Evolutionary conservation across 2,113 vertebrate species (phyloP).

Genomic region (Egretta garzetta): DNA sequence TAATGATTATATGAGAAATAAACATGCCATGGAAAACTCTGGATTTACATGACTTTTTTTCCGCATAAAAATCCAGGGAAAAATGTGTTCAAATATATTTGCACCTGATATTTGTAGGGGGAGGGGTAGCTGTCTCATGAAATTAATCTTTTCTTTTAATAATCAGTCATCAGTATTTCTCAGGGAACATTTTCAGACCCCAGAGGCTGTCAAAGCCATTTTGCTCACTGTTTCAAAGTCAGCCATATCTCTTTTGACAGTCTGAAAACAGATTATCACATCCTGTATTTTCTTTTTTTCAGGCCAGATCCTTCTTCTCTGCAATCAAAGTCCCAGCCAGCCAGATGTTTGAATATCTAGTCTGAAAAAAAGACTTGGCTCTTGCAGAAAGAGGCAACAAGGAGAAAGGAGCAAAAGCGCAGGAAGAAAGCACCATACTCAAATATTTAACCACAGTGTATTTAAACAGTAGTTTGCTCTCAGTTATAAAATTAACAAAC

Average conservation of each 20-base stretch:
- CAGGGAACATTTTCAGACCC: not conserved
- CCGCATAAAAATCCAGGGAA: not conserved
- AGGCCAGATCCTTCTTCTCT: not conserved
- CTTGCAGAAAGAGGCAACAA: not conserved
- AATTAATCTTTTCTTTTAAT: not conserved
- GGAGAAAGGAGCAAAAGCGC: not conserved
- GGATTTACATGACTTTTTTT: not conserved
- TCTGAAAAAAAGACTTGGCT: not conserved
- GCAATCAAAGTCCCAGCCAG: not conserved
- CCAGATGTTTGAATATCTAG: not conserved
- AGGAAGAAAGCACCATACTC: not conserved
- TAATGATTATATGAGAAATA: not conserved
- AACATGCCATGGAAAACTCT: not conserved
- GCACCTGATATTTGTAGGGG: not conserved
- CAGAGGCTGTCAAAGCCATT: not conserved
- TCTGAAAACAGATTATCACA: not conserved
- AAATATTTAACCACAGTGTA: not conserved
- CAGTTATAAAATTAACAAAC: not conserved
- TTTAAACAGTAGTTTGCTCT: not conserved
- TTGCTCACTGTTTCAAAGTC: not conserved
- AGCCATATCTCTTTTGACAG: not conserved
- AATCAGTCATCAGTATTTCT: not conserved
- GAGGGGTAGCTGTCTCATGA: not conserved
- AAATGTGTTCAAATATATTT: not conserved
- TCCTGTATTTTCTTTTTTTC: not conserved